These are phyloP conservation scores for Unio delphinus DNA, from an alignment of 2,888 invertebrate species.

Conservation along the genomic window DNA sequence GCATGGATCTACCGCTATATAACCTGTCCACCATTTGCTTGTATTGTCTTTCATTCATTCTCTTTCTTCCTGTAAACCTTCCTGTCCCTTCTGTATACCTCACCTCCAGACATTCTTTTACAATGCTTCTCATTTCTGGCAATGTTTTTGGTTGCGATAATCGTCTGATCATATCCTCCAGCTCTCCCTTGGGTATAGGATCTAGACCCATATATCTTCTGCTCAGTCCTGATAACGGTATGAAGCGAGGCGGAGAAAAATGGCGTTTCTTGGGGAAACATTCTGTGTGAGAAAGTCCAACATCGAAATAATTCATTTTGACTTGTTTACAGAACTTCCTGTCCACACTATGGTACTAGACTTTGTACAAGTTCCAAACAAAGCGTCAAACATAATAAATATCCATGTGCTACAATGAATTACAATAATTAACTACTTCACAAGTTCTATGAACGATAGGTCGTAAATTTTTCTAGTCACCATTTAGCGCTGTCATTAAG, in stretches of 20 bases:
- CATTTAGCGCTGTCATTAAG: too few species aligned
- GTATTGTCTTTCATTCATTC: constrained; percentile 27
- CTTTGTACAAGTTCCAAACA: too few species aligned
- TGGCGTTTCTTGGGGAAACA: constrained; percentile 27
- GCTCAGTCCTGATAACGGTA: constrained; percentile 37
- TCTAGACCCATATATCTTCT: constrained; percentile 40
- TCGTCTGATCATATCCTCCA: constrained; percentile 19
- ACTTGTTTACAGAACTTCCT: not conserved
- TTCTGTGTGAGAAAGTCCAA: constrained; percentile 37
- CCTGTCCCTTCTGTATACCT: constrained; percentile 17
- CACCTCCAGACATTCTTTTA: constrained; percentile 4
- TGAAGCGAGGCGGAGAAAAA: constrained; percentile 30
- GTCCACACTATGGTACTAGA: too few species aligned
- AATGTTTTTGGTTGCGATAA: constrained; percentile 35
- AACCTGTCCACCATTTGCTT: constrained; percentile 31
- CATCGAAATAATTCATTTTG: constrained; percentile 41
- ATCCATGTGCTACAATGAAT: too few species aligned
- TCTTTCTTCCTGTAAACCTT: constrained; percentile 27
- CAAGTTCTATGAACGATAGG: too few species aligned
- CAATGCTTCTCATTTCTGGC: constrained; percentile 6
- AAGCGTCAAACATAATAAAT: too few species aligned
- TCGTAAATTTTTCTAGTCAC: too few species aligned
- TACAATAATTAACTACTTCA: too few species aligned
- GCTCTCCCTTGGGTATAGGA: constrained; percentile 23
- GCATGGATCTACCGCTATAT: constrained; percentile 16